phyloP scores from a whole-genome alignment of 2,888 invertebrate species.

The Orthosia incerta region DNA sequence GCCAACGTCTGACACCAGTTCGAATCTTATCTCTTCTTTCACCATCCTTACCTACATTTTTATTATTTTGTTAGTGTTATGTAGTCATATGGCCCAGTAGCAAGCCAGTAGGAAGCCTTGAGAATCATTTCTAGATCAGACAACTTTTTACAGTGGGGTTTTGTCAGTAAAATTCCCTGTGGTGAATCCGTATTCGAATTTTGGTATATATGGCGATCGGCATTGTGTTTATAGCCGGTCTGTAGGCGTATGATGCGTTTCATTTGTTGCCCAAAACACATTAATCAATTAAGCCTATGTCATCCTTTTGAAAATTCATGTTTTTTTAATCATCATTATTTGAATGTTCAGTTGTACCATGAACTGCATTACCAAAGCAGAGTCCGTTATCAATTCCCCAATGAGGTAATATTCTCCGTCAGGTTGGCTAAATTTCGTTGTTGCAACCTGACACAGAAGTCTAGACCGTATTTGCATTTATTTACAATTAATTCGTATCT shows the following conservation, averaged over 20 bases:
- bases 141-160: not conserved
- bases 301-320: not conserved
- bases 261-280: not conserved
- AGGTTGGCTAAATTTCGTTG: slow-evolving; percentile 46
- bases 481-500: slow-evolving; percentile 59
- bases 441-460: slow-evolving; percentile 57
- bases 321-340: not conserved
- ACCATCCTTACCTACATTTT: slow-evolving; percentile 93
- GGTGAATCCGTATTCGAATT: not conserved
- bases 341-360: not conserved
- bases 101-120: not conserved
- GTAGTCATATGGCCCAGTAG: slow-evolving; percentile 3
- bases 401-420: slow-evolving; percentile 42
- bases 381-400: slow-evolving; percentile 29
- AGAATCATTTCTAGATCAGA: slow-evolving; percentile 21
- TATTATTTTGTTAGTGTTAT: slow-evolving; percentile 12
- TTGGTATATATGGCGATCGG: not conserved
- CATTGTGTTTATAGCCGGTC: not conserved
- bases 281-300: not conserved
- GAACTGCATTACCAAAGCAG: not conserved
- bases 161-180: not conserved
- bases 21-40: slow-evolving; percentile 96
- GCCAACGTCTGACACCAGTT: slow-evolving; percentile 93
- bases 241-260: slow-evolving; percentile 11
- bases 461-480: slow-evolving; percentile 66